phyloP scores from a whole-genome alignment of 2,888 invertebrate species.

The Brenthis daphne region DNA sequence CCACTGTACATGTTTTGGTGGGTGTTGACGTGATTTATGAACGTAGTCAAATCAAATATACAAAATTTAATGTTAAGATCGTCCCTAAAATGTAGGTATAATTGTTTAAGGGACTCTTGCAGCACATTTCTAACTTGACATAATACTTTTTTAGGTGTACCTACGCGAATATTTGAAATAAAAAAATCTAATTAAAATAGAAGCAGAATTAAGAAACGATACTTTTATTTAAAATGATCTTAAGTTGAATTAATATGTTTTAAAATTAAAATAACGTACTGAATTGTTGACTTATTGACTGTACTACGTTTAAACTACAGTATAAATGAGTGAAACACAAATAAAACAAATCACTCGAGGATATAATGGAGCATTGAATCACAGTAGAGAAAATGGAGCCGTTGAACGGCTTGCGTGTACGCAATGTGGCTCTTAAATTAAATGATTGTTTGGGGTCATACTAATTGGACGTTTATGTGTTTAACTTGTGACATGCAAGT shows the following conservation, averaged over 20 bases:
- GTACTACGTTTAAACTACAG: neutral
- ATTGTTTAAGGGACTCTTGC: too few species aligned
- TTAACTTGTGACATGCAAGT: constrained; percentile 37
- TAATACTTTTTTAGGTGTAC: too few species aligned
- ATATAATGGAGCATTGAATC: constrained; percentile 35
- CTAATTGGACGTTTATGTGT: constrained; percentile 48
- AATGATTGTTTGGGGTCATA: constrained; percentile 51
- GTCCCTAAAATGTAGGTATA: too few species aligned
- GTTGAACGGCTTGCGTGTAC: constrained; percentile 37
- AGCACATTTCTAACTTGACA: too few species aligned
- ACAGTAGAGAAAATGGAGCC: constrained; percentile 31
- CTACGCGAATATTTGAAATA: too few species aligned
- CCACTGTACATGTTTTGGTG: neutral
- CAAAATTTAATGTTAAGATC: neutral
- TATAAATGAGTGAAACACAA: neutral
- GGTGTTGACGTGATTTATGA: constrained; percentile 1
- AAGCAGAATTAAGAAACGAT: too few species aligned
- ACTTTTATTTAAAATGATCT: too few species aligned
- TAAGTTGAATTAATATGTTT: too few species aligned
- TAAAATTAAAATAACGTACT: too few species aligned
- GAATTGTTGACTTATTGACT: too few species aligned
- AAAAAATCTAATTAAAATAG: too few species aligned
- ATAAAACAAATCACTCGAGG: constrained; percentile 22
- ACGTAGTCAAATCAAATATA: neutral
- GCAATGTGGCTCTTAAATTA: constrained; percentile 45